These are phyloP conservation scores for Romanogobio albipinnatus DNA, from an alignment of 2,113 vertebrate genomes.

Conservation along the genomic window DNA sequence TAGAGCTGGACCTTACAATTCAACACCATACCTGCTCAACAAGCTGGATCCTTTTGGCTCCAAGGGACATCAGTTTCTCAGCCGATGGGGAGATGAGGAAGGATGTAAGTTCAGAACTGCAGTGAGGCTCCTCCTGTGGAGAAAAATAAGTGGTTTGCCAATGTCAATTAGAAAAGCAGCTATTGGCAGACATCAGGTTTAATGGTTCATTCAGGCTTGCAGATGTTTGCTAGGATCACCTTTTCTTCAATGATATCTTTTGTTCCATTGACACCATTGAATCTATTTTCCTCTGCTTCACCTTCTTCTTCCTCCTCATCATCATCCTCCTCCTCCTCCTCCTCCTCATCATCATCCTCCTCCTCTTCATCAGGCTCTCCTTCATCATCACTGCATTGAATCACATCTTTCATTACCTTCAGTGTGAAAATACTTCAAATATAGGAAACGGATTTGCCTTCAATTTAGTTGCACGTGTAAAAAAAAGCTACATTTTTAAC, in stretches of 20 bases:
- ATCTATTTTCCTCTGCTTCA: conserved; percentile 41
- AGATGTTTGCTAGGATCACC: conserved; percentile 32
- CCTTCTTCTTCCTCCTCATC: conserved; percentile 53
- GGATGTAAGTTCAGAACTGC: conserved; percentile 80
- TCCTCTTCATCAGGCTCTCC: conserved; percentile 71
- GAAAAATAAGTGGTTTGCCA: neutral
- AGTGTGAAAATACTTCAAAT: neutral
- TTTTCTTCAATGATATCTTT: conserved; percentile 37
- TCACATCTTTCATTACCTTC: neutral
- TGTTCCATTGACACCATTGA: conserved; percentile 45
- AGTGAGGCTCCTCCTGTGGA: conserved; percentile 76
- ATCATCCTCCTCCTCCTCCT: conserved; percentile 54
- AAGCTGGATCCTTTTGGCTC: conserved; percentile 82
- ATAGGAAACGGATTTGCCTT: neutral
- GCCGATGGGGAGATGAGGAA: conserved; percentile 93
- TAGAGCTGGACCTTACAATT: neutral
- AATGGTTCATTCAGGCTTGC: neutral
- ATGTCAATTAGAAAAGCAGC: neutral
- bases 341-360: conserved; percentile 42
- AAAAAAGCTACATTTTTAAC: neutral
- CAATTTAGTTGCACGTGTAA: neutral
- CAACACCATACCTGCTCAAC: conserved; percentile 82
- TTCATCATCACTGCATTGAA: conserved; percentile 74
- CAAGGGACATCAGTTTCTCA: conserved; percentile 90
- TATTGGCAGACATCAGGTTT: neutral